Conservation (phyloP, 2,888 invertebrate species). For the Drosophila trichaetosa region DNA sequence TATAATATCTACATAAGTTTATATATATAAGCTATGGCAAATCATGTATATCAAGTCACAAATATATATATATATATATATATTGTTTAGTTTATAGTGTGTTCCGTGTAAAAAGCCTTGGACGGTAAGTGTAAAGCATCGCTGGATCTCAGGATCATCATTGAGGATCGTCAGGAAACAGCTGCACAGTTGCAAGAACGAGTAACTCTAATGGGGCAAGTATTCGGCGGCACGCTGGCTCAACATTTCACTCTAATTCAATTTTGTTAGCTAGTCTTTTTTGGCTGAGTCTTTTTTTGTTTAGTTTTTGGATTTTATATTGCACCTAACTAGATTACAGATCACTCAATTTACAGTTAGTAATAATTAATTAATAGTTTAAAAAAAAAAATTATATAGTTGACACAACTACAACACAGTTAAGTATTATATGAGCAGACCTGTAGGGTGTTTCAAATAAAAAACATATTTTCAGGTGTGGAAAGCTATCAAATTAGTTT, state of each 20-base stretch:
- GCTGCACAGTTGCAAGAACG: conserved; percentile 32
- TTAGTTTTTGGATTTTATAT: conserved; percentile 9
- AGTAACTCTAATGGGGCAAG: conserved; percentile 47
- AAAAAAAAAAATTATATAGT: conserved; percentile 17
- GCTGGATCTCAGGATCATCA: conserved; percentile 16
- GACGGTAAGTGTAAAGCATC: conserved; percentile 67
- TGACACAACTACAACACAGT: conserved; percentile 42
- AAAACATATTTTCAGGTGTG: neutral
- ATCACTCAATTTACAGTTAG: conserved; percentile 51
- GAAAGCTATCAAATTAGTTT: neutral
- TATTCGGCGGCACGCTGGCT: conserved; percentile 42
- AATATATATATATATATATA: conserved; percentile 42
- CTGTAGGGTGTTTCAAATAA: conserved; percentile 3
- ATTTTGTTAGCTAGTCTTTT: conserved; percentile 43
- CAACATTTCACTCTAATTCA: conserved; percentile 22
- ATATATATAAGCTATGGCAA: conserved; percentile 57
- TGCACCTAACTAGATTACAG: conserved; percentile 48
- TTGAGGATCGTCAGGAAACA: conserved; percentile 27
- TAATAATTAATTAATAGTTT: conserved; percentile 4
- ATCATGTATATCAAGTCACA: conserved; percentile 57
- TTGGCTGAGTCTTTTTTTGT: conserved; percentile 49
- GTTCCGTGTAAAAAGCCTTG: conserved; percentile 56
- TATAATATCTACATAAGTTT: conserved; percentile 20
- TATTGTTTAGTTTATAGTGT: conserved; percentile 22
- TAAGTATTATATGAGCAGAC: conserved; percentile 32